These are phyloP conservation scores for Turnix velox DNA, from an alignment of 2,113 vertebrate genomes.

Conservation along the genomic window DNA sequence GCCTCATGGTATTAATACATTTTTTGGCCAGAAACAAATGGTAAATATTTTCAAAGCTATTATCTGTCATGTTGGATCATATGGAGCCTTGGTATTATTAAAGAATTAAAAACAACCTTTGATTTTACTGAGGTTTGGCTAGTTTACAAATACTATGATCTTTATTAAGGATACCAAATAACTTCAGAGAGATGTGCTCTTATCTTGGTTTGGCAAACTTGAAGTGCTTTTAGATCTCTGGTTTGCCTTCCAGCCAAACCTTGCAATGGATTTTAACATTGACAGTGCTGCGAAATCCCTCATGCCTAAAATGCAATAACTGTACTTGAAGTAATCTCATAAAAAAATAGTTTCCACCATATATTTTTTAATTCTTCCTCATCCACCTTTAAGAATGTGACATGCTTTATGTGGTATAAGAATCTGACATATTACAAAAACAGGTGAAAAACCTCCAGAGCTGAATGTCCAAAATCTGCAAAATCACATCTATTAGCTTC, in stretches of 20 bases:
- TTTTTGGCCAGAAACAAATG: slow-evolving; percentile 41
- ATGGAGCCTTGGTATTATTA: slow-evolving; percentile 32
- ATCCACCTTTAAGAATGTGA: background rate
- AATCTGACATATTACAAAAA: background rate
- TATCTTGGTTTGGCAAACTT: slow-evolving; percentile 66
- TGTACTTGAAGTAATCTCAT: slow-evolving; percentile 28
- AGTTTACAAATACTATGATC: slow-evolving; percentile 47
- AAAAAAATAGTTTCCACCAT: slow-evolving; percentile 29
- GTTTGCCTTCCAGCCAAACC: slow-evolving; percentile 55
- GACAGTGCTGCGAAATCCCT: slow-evolving; percentile 48
- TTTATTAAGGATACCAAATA: slow-evolving; percentile 54
- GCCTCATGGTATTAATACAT: background rate
- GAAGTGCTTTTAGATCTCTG: slow-evolving; percentile 44
- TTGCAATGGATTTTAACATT: slow-evolving; percentile 11
- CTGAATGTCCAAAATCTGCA: background rate
- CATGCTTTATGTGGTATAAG: background rate
- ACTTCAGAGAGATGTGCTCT: slow-evolving; percentile 57
- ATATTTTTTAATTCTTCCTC: slow-evolving; percentile 21
- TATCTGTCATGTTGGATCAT: slow-evolving; percentile 48
- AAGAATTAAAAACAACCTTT: slow-evolving; percentile 55
- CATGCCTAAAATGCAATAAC: slow-evolving; percentile 44
- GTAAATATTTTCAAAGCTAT: slow-evolving; percentile 44
- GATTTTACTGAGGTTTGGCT: slow-evolving; percentile 64
- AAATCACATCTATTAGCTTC: background rate
- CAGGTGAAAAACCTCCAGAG: background rate